Evolutionary conservation across 2,113 vertebrate genomes (phyloP).

Genomic region (Daubentonia madagascariensis): DNA sequence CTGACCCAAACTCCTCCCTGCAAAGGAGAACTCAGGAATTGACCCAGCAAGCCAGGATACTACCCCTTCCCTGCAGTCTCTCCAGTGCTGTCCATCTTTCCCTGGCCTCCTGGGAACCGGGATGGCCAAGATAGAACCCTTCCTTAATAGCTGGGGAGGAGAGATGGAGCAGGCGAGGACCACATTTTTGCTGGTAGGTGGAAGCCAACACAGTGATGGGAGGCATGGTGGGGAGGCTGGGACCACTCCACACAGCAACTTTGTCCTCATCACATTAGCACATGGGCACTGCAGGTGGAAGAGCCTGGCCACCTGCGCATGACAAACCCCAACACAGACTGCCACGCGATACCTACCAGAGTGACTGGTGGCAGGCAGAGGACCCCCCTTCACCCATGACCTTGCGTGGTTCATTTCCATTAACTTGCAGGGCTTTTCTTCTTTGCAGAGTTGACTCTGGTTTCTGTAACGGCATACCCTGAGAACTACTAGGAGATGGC

Average conservation of each 20-base stretch:
- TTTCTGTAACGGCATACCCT: background rate
- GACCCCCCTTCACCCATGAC: background rate
- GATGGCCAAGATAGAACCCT: background rate
- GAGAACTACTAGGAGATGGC: background rate
- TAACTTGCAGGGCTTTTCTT: background rate
- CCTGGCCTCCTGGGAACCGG: background rate
- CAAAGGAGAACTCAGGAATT: background rate
- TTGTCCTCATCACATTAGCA: background rate
- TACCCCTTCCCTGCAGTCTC: background rate
- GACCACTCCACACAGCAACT: background rate
- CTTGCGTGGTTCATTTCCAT: background rate
- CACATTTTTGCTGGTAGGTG: background rate
- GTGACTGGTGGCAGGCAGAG: background rate
- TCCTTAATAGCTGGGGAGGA: background rate
- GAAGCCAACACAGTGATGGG: too few species aligned
- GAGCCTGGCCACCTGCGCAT: background rate
- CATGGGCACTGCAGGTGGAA: background rate
- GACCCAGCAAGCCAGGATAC: background rate
- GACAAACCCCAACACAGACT: too few species aligned
- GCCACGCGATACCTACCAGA: background rate
- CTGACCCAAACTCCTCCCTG: background rate
- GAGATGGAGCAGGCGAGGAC: background rate
- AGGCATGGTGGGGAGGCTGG: background rate
- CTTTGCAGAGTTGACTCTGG: background rate
- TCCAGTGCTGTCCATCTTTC: background rate